phyloP scores from a whole-genome alignment of 2,113 vertebrate species.

The Dasyprocta punctata region DNA sequence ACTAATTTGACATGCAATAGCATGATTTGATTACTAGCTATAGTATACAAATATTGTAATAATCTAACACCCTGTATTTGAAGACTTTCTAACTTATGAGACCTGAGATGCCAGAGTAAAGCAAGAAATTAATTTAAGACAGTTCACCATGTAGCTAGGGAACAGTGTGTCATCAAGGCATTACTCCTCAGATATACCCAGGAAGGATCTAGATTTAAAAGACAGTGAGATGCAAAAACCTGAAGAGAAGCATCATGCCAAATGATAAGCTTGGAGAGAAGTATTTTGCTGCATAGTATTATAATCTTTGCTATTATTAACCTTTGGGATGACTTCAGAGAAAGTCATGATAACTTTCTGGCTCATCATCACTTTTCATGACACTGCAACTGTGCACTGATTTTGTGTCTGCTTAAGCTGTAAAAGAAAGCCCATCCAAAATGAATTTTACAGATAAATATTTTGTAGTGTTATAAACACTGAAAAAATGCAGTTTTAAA shows the following conservation, averaged over 20 bases:
- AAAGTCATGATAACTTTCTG: background rate
- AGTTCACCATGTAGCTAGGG: background rate
- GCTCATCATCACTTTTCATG: background rate
- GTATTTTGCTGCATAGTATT: background rate
- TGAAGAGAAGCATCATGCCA: background rate
- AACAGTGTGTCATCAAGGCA: background rate
- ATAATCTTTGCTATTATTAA: background rate
- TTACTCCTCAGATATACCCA: background rate
- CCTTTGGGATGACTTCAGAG: background rate
- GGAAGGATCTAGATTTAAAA: background rate
- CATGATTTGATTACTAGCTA: background rate
- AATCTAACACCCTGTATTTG: background rate
- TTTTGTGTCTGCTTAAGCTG: background rate
- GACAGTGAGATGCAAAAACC: background rate
- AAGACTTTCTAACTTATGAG: background rate
- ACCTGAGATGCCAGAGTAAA: background rate
- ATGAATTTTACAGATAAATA: background rate
- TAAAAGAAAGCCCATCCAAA: background rate
- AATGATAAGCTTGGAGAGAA: background rate
- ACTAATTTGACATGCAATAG: background rate
- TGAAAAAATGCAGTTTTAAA: background rate
- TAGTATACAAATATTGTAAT: background rate
- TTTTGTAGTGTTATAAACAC: background rate
- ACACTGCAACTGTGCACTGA: background rate
- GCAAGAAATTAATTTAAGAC: background rate